Evolutionary conservation across 35 echinoderm and acorn worm genomes (phyloP).

Genomic region (Lytechinus variegatus): DNA sequence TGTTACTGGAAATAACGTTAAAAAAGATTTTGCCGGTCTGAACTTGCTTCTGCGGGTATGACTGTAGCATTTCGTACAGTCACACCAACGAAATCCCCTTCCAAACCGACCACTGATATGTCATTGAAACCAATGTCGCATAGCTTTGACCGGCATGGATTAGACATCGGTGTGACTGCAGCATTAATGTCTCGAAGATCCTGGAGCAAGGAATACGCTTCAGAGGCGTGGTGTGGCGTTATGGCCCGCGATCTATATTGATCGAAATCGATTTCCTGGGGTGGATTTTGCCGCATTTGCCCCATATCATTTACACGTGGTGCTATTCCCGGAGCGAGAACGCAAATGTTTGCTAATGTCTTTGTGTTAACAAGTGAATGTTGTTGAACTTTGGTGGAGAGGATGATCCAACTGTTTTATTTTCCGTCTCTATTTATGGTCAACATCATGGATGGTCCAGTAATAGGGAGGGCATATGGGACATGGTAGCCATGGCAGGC

Average conservation of each 20-base stretch:
- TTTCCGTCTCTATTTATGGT: too few relatives aligned
- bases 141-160: too few relatives aligned
- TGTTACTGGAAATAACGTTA: too few relatives aligned
- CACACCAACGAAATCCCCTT: too few relatives aligned
- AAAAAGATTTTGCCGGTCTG: too few relatives aligned
- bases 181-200: background rate
- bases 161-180: background rate
- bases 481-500: too few relatives aligned
- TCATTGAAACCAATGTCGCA: too few relatives aligned
- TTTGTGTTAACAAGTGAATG: background rate
- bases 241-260: background rate
- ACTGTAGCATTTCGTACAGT: too few relatives aligned
- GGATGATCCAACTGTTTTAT: background rate
- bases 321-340: background rate
- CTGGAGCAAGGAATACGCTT: background rate
- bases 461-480: too few relatives aligned
- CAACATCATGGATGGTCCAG: too few relatives aligned
- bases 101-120: too few relatives aligned
- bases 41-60: too few relatives aligned
- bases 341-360: conserved; percentile 11
- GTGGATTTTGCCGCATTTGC: background rate
- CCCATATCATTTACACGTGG: background rate
- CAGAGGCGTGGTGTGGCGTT: background rate
- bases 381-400: background rate
- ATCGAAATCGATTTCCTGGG: background rate